These are phyloP conservation scores for Gadopsis bispinosus DNA, from an alignment of 2,797 vertebrate genomes.

Conservation along the genomic window DNA sequence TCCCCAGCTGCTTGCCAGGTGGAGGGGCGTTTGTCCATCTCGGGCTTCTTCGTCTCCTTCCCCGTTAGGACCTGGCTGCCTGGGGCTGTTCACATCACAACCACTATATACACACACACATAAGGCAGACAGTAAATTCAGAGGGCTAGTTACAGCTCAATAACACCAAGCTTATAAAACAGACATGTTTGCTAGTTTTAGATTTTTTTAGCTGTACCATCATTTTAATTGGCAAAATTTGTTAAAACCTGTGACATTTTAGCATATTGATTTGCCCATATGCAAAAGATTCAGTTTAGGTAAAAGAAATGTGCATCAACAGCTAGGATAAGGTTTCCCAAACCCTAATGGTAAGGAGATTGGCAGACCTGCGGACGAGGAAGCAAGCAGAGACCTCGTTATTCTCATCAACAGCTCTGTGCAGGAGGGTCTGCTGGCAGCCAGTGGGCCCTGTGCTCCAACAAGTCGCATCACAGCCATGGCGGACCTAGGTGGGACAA, in stretches of 20 bases:
- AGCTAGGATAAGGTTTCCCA: background rate
- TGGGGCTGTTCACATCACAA: conserved; percentile 95
- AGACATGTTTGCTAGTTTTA: background rate
- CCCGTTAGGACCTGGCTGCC: conserved; percentile 91
- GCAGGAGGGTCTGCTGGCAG: conserved; percentile 94
- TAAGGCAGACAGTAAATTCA: background rate
- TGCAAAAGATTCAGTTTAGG: background rate
- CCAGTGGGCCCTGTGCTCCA: conserved; percentile 94
- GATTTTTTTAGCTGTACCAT: background rate
- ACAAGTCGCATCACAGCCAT: conserved; percentile 95
- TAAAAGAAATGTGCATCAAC: background rate
- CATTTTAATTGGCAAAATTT: background rate
- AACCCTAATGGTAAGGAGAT: background rate
- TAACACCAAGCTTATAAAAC: background rate
- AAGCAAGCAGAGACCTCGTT: conserved; percentile 94
- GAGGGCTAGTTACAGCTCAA: background rate
- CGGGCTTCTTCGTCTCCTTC: conserved; percentile 97
- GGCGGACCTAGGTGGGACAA: conserved; percentile 89
- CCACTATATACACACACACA: conserved; percentile 84
- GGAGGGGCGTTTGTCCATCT: conserved; percentile 95
- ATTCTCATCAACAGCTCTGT: conserved; percentile 96
- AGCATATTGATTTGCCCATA: background rate
- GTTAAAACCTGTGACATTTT: background rate
- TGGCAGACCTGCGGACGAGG: conserved; percentile 94
- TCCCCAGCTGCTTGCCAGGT: conserved; percentile 96